These are phyloP conservation scores for Lindbergichthys nudifrons DNA, from an alignment of 2,797 vertebrate genomes.

Conservation along the genomic window DNA sequence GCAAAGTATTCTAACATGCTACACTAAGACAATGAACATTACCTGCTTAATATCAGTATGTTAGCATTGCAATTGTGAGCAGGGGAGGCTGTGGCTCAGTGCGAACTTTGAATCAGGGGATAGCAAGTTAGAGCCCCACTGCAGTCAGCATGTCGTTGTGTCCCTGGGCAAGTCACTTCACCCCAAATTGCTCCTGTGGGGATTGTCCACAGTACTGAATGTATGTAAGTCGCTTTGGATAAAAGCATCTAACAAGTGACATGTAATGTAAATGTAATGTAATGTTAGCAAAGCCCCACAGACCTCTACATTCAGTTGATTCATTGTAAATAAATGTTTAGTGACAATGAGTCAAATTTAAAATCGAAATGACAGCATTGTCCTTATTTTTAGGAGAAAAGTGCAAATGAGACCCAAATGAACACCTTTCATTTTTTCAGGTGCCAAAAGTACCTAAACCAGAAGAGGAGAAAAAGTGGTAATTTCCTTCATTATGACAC, in stretches of 20 bases:
- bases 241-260: no score
- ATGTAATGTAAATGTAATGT: no score
- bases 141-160: no score
- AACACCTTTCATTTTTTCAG: constrained; percentile 2
- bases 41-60: neutral
- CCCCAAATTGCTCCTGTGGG: no score
- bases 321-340: constrained; percentile 18
- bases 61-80: neutral
- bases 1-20: neutral
- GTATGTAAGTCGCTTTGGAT: no score
- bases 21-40: neutral
- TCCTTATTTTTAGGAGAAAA: constrained; percentile 8
- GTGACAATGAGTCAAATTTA: neutral
- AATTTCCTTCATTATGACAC: neutral
- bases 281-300: neutral
- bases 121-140: no score
- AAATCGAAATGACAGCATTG: constrained; percentile 25
- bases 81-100: no score
- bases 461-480: neutral
- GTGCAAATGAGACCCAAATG: constrained; percentile 11
- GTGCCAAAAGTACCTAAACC: constrained; percentile 10
- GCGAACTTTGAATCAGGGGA: no score
- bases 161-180: no score
- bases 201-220: no score
- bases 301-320: neutral